A percentile compares a stretch with the other conserved stretches of the same genome.
These are phyloP conservation scores for Neogobius melanostomus DNA, from an alignment of 2,113 vertebrate species.

Conservation along the genomic window DNA sequence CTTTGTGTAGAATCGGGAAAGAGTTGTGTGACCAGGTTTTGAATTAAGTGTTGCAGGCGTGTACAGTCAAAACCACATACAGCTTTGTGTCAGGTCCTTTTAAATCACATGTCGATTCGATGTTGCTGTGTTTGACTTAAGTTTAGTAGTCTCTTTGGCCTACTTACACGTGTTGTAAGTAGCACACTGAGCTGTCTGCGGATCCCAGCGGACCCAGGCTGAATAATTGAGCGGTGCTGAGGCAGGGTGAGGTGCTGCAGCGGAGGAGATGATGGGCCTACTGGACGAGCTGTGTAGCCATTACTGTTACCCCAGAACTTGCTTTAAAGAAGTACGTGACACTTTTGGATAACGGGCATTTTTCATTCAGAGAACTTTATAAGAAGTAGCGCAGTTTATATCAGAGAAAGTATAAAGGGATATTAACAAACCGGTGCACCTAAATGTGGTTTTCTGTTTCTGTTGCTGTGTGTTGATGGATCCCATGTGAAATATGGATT, in stretches of 20 bases:
- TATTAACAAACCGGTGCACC: too few relatives aligned
- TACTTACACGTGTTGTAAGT: conserved; percentile 78
- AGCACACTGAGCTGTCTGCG: conserved; percentile 69
- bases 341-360: neutral
- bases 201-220: conserved; percentile 62
- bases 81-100: neutral
- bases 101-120: conserved; percentile 19
- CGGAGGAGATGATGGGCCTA: conserved; percentile 58
- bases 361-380: neutral
- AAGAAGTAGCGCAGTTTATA: neutral
- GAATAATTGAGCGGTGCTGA: conserved; percentile 71
- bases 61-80: conserved; percentile 6
- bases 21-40: neutral
- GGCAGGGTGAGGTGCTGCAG: conserved; percentile 67
- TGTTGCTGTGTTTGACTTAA: conserved; percentile 52
- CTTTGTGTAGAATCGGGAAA: neutral
- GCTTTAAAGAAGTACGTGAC: neutral
- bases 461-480: too few relatives aligned
- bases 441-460: too few relatives aligned
- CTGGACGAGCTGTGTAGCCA: conserved; percentile 58
- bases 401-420: neutral
- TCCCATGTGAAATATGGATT: too few relatives aligned
- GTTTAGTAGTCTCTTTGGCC: conserved; percentile 76
- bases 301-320: conserved; percentile 47
- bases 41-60: neutral